phyloP scores from a whole-genome alignment of 2,113 vertebrate species.

The Jacana jacana region DNA sequence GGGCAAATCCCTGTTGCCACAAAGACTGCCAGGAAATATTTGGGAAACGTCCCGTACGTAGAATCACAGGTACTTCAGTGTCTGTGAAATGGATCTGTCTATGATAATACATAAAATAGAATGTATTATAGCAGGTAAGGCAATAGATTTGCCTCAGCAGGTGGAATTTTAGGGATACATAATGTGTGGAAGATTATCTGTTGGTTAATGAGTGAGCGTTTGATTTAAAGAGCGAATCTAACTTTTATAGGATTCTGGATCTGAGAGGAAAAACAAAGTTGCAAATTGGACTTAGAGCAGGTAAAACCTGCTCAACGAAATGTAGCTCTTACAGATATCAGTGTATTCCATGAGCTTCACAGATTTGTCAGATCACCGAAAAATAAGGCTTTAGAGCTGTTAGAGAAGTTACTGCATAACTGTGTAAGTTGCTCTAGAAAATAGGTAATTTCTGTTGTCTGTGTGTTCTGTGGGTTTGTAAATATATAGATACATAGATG shows the following conservation, averaged over 20 bases:
- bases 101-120: not conserved
- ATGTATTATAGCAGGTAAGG: not conserved
- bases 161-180: not conserved
- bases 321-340: not conserved
- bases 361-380: not conserved
- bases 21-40: not conserved
- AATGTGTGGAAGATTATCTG: not conserved
- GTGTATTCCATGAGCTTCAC: not conserved
- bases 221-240: not conserved
- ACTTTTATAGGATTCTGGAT: not conserved
- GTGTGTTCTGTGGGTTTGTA: not conserved
- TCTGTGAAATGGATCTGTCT: not conserved
- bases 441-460: not conserved
- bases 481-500: not conserved
- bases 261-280: not conserved
- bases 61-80: not conserved
- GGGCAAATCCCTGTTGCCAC: not conserved
- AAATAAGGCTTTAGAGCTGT: not conserved
- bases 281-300: not conserved
- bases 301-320: not conserved
- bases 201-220: not conserved
- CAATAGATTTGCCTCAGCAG: not conserved
- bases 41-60: not conserved
- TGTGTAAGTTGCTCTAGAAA: not conserved
- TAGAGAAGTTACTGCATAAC: not conserved